Evolutionary conservation across 2,888 invertebrate genomes (phyloP).

Genomic region (Galeruca laticollis): DNA sequence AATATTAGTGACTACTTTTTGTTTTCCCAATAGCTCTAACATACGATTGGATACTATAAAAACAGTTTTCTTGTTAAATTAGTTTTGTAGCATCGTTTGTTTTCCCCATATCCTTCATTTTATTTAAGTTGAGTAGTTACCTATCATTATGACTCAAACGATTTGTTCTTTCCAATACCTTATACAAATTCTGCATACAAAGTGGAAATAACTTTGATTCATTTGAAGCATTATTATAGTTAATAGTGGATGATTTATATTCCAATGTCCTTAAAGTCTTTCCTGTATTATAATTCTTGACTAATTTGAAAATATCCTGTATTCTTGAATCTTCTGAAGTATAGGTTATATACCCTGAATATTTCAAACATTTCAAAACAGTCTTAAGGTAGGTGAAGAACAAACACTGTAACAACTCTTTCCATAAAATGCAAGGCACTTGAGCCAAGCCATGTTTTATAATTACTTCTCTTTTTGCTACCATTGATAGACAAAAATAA

Average conservation of each 20-base stretch:
- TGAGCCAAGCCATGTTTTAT: conserved; percentile 69
- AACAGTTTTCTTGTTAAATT: no score
- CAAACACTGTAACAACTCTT: conserved; percentile 66
- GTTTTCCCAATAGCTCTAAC: no score
- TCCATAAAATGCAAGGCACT: conserved; percentile 73
- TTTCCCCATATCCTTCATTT: no score
- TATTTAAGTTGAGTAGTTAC: conserved; percentile 34
- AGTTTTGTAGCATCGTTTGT: no score
- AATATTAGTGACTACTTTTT: no score
- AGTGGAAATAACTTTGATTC: conserved; percentile 70
- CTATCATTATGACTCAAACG: conserved; percentile 75
- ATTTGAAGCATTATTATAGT: conserved; percentile 65
- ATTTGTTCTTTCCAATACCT: conserved; percentile 69
- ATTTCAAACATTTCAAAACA: conserved; percentile 60
- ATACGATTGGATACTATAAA: no score
- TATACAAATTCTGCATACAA: conserved; percentile 76
- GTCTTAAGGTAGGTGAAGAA: conserved; percentile 67
- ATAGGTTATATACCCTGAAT: conserved; percentile 61
- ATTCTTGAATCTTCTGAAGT: conserved; percentile 61
- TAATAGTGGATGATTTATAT: conserved; percentile 44
- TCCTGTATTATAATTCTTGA: conserved; percentile 46
- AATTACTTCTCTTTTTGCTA: conserved; percentile 69
- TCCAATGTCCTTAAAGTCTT: conserved; percentile 6
- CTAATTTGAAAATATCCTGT: conserved; percentile 60
- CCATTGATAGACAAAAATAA: conserved; percentile 69